Evolutionary conservation across 2,888 invertebrate genomes (phyloP).

Genomic region (Uropetala carovei): DNA sequence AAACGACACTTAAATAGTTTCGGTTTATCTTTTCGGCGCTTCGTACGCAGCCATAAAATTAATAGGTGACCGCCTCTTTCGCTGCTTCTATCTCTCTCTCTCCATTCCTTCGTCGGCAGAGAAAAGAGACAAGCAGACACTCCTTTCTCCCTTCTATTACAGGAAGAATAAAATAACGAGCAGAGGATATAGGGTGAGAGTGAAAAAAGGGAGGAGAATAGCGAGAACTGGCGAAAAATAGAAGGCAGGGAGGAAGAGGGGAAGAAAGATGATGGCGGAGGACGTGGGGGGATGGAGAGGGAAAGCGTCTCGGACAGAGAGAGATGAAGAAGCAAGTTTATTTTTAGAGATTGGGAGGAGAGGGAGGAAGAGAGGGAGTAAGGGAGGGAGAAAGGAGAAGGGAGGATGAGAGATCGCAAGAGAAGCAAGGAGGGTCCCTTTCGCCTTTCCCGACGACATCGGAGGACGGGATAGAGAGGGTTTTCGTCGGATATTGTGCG

Average conservation of each 20-base stretch:
- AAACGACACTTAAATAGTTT: background rate
- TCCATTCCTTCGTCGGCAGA: background rate
- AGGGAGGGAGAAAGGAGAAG: background rate
- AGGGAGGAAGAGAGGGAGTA: background rate
- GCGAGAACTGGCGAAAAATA: background rate
- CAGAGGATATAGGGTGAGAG: background rate
- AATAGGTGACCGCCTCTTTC: background rate
- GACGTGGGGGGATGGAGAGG: background rate
- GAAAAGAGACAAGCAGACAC: background rate
- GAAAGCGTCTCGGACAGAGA: background rate
- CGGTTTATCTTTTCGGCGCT: background rate
- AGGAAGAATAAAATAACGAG: background rate
- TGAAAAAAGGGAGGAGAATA: background rate
- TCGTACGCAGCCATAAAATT: background rate
- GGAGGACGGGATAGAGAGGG: background rate
- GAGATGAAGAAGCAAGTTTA: background rate
- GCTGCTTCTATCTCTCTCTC: background rate
- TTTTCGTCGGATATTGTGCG: background rate
- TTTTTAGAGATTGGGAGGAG: background rate
- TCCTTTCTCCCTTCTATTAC: background rate
- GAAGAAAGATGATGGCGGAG: background rate
- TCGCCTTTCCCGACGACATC: background rate
- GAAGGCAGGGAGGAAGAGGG: conserved; percentile 22
- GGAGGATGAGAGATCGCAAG: background rate
- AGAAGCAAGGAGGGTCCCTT: background rate